phyloP scores from a whole-genome alignment of 2,888 invertebrate genomes.

The Lasioglossum zephyrum region DNA sequence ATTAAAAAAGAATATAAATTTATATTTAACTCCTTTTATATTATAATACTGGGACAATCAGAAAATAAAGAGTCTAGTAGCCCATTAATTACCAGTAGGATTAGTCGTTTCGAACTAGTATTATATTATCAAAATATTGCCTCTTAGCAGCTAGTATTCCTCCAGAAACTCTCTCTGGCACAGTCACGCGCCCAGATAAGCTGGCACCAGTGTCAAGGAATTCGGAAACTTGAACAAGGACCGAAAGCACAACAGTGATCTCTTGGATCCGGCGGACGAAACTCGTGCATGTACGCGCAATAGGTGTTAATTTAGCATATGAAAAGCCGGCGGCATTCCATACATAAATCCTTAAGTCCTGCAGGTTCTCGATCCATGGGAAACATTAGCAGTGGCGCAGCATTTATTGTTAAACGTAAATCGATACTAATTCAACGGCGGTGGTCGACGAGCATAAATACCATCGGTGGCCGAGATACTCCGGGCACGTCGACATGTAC shows the following conservation, averaged over 20 bases:
- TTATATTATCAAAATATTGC: not conserved
- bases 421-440: conserved; percentile 40
- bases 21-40: too few species aligned
- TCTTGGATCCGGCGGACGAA: not conserved
- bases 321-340: not conserved
- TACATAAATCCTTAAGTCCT: not conserved
- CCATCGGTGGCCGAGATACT: not conserved
- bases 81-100: too few species aligned
- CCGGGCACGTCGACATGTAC: not conserved
- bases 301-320: not conserved
- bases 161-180: not conserved
- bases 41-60: too few species aligned
- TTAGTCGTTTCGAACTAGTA: not conserved
- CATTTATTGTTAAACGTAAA: conserved; percentile 41
- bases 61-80: not conserved
- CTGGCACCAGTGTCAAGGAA: not conserved
- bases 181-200: not conserved
- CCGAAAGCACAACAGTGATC: not conserved
- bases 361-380: not conserved
- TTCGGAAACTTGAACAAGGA: not conserved
- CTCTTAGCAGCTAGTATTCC: not conserved
- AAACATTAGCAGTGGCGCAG: not conserved
- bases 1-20: too few species aligned
- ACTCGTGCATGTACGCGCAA: not conserved
- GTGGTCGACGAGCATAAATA: conserved; percentile 27